Evolutionary conservation across 2,888 invertebrate genomes (phyloP), one percentile per base, ranked within the genome.

Genomic region (Gerosis bhagava): DNA sequence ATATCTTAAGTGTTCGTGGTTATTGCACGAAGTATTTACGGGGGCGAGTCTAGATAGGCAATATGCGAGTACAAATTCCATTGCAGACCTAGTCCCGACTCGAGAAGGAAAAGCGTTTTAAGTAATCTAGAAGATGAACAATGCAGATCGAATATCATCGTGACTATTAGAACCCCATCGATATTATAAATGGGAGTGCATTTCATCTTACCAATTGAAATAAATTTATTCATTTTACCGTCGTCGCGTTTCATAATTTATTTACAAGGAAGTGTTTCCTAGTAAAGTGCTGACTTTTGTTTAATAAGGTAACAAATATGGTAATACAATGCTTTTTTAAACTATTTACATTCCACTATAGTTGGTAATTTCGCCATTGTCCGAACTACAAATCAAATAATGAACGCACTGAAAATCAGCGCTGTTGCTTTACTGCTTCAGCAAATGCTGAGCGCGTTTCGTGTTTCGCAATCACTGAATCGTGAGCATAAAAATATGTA

Each of bases 101-200:
- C 15, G 46, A 16, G 16, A 26, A 47, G 34, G 32, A 26, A 34
- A 46, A 39, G 39, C 36, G 15, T 21, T 28, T 28, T 39, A 46
- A 46, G 39, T 46, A 35, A 35, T 36, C 28, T 35, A 47, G 22
- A 43, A 58, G 66, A 62, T 69, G 71, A 73, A 73, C 75, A 56
- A 70, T 64, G 67, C 68, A 72, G 73, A 73, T 72, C 68, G 69
- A 70, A 65, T 51, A 57, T 59, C 46, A 26, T 46, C 34, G 46
- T 46, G 46, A 46, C 46, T 46, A 21, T 46, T 40, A 46, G 46
- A 46, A 46, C 39, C n/a, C 39, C 26, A 46, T 46, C 19, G 39
- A 46, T 46, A 46, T 46, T 46, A 46, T 46, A 39, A 46, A 46
- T 46, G 19, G 32, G 25, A 15, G 25, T 32, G 32, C 32, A 45